Evolutionary conservation across 2,797 vertebrate genomes (phyloP).

Genomic region (Apogon hyalosoma): DNA sequence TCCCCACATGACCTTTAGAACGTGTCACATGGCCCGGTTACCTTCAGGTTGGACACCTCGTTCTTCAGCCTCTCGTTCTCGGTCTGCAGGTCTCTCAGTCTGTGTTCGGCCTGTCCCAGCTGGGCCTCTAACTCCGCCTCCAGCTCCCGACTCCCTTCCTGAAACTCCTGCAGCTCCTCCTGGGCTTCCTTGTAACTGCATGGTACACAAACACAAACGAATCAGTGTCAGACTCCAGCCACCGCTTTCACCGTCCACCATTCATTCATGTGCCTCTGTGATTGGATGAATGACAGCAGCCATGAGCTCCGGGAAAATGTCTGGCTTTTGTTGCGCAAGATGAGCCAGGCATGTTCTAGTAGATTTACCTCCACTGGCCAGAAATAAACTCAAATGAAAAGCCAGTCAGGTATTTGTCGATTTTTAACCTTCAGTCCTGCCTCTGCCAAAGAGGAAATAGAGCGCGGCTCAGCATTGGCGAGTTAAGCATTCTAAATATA

Average conservation of each 20-base stretch:
- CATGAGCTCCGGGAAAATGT: constrained; percentile 55
- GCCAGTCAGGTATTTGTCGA: constrained; percentile 31
- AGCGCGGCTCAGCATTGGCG: constrained; percentile 35
- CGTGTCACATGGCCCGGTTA: constrained; percentile 52
- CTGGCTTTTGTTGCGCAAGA: constrained; percentile 57
- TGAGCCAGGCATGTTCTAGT: constrained; percentile 57
- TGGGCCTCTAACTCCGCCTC: constrained; percentile 98
- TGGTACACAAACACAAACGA: constrained; percentile 25
- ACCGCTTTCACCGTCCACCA: constrained; percentile 17
- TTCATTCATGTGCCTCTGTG: constrained; percentile 43
- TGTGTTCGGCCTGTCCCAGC: constrained; percentile 93
- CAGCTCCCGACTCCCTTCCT: constrained; percentile 96
- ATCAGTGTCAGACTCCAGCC: constrained; percentile 32
- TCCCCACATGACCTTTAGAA: constrained; percentile 2
- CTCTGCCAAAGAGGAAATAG: constrained; percentile 33
- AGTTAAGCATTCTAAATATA: constrained; percentile 66
- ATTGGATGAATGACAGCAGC: constrained; percentile 32
- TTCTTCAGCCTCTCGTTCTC: constrained; percentile 96
- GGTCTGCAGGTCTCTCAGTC: constrained; percentile 92
- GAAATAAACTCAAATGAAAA: constrained; percentile 52
- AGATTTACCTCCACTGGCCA: constrained; percentile 36
- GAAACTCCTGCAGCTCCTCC: constrained; percentile 97
- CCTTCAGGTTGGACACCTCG: constrained; percentile 93
- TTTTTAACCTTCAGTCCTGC: constrained; percentile 43
- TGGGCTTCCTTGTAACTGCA: constrained; percentile 93